Conservation (phyloP, 2,888 invertebrate species). For the Lasioglossum marginatum region DNA sequence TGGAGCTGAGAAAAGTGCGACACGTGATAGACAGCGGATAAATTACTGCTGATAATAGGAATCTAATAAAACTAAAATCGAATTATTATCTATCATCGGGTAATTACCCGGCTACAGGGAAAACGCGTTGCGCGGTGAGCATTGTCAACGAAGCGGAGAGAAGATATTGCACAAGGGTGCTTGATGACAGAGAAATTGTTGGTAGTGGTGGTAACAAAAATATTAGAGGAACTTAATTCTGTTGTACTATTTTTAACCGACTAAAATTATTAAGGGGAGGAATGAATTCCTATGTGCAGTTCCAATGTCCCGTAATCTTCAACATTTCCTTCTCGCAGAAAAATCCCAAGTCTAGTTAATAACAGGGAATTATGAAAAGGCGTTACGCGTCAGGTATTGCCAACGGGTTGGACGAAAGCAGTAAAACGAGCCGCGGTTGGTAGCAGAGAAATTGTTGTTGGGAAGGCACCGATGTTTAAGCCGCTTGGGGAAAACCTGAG, state of each 20-base stretch:
- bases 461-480: slow-evolving; percentile 27
- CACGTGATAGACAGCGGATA: background rate
- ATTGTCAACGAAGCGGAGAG: background rate
- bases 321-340: background rate
- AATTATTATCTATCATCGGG: background rate
- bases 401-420: background rate
- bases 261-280: background rate
- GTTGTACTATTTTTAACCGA: background rate
- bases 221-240: background rate
- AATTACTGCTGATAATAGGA: background rate
- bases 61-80: no score
- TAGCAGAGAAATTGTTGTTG: slow-evolving; percentile 37
- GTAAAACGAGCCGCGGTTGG: background rate
- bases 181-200: slow-evolving; percentile 7
- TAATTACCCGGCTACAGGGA: background rate
- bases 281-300: background rate
- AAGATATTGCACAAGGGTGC: background rate
- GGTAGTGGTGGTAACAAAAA: background rate
- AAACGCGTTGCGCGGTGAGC: background rate
- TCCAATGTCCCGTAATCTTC: background rate
- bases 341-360: background rate
- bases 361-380: background rate
- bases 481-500: slow-evolving; percentile 72
- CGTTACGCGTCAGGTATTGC: background rate
- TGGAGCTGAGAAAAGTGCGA: background rate